Conservation (phyloP, 1,140 invertebrate species). For the Drosophila ficusphila region DNA sequence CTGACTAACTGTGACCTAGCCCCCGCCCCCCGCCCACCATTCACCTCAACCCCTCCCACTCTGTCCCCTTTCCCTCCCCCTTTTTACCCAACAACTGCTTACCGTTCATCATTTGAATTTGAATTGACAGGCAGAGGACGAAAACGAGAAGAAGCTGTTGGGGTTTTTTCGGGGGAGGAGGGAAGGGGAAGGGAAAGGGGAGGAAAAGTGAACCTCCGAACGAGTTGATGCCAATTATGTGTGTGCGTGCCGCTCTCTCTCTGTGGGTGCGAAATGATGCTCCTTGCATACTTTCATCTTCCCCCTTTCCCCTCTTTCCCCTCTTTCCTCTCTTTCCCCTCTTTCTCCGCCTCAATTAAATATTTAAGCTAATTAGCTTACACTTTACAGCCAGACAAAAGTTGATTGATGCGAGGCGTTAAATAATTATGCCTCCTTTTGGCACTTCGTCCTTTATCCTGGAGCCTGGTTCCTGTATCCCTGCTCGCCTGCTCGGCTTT, state of each 20-base stretch:
- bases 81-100: neutral
- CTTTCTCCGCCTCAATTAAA: conserved; percentile 58
- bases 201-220: conserved; percentile 15
- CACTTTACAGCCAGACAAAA: conserved; percentile 55
- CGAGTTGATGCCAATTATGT: conserved; percentile 66
- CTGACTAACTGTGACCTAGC: conserved; percentile 40
- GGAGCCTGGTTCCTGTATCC: no score
- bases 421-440: conserved; percentile 62
- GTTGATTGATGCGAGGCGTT: conserved; percentile 67
- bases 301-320: neutral
- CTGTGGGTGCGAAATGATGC: conserved; percentile 24
- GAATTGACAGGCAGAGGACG: conserved; percentile 53
- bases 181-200: neutral
- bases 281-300: conserved; percentile 49
- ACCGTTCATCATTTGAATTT: conserved; percentile 59
- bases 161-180: neutral
- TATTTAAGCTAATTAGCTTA: conserved; percentile 78
- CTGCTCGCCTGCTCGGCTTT: no score
- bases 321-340: neutral
- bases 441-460: neutral
- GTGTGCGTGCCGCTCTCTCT: conserved; percentile 42
- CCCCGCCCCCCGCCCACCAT: conserved; percentile 9
- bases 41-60: neutral
- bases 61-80: no score
- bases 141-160: no score